Base-by-base conservation (phyloP, 2,797 vertebrate genomes). In the Gallinago solitaria region DNA sequence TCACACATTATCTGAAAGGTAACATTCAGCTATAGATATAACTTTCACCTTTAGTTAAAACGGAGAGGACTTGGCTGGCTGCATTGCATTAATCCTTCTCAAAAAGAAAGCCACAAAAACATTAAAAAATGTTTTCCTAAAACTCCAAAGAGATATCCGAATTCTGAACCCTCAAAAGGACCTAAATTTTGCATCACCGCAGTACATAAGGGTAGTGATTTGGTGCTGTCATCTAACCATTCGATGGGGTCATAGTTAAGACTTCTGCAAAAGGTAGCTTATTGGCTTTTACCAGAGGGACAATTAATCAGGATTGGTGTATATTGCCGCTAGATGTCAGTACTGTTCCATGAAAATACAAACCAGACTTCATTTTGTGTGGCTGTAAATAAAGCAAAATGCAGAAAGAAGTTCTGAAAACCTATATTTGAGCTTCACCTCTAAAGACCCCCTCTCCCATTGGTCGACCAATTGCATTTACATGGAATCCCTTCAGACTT, bases 261-360 rank as follows among this genome's bases (percentile, higher is more conserved):
- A 39, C n/a, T 64, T 57, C 12, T n/a, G 15, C 24, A 50, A 80
- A 24, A n/a, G 6, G 9, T 9, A 63, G 5, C 2, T 28, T 1
- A 37, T 45, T 77, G 45, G 6, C 0, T 10, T 19, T 65, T 90
- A 73, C 75, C 20, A 1, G 39, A 27, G 56, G 87, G 68, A 39
- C 8, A 20, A 20, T 21, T 32, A 25, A 27, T n/a, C 70, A 56
- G 51, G 43, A 48, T 51, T 83, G 30, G 61, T 21, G 39, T 39
- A 14, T 65, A 12, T 4, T 75, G 69, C 95, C 97, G 3, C 97
- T 97, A 98, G 98, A 93, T 98, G 98, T 96, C 98, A 97, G 93
- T 84, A 89, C 89, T 67, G 86, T 37, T 91, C 94, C 95, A 95
- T 27, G 32, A 93, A 96, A 97, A 93, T 70, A 39, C 51, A 16